These are phyloP conservation scores for Istiophorus platypterus DNA, from an alignment of 2,113 vertebrate species.

Conservation along the genomic window DNA sequence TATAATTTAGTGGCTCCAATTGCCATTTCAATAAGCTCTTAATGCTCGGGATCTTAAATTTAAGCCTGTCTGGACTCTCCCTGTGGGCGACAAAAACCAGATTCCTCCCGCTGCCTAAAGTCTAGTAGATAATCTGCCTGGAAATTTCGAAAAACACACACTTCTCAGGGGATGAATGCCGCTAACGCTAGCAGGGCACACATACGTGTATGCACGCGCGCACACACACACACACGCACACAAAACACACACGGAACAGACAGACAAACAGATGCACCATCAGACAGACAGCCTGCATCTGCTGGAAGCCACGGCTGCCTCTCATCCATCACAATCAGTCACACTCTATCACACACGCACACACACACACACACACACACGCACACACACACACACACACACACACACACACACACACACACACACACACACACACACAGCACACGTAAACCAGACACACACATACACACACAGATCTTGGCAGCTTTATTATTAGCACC, in stretches of 20 bases:
- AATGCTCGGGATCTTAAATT: background rate
- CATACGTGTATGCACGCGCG: constrained; percentile 4
- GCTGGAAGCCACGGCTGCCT: constrained; percentile 57
- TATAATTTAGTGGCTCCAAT: background rate
- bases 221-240: constrained; percentile 13
- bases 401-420: constrained; percentile 37
- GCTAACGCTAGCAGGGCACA: background rate
- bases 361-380: constrained; percentile 19
- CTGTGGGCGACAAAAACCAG: background rate
- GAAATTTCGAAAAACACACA: constrained; percentile 4
- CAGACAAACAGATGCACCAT: constrained; percentile 65
- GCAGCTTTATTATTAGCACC: constrained; percentile 46
- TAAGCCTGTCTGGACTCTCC: background rate
- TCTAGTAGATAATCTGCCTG: constrained; percentile 25
- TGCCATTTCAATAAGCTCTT: background rate
- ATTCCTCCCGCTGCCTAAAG: constrained; percentile 11
- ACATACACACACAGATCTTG: constrained; percentile 39
- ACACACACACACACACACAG: constrained; percentile 3
- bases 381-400: constrained; percentile 16
- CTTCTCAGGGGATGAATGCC: background rate
- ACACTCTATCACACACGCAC: constrained; percentile 38
- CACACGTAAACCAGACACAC: constrained; percentile 9
- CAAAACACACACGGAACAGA: constrained; percentile 32
- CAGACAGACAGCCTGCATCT: constrained; percentile 69
- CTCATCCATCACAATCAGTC: constrained; percentile 69